Conservation (phyloP, 92 coral and sea anemone genomes). For the Anthopleura xanthogrammica region DNA sequence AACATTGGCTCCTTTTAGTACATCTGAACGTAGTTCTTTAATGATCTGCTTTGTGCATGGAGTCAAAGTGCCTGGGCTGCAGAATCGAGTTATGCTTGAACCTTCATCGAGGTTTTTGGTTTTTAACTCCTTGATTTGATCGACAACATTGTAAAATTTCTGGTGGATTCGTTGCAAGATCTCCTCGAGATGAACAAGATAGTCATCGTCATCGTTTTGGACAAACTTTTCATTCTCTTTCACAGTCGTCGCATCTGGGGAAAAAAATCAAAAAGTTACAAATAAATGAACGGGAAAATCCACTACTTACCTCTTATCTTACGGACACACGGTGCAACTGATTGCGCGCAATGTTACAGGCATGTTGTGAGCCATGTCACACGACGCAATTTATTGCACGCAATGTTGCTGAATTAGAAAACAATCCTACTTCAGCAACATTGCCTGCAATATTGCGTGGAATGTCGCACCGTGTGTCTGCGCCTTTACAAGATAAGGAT, state of each 20-base stretch:
- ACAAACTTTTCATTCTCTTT: not conserved
- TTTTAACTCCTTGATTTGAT: slow-evolving; percentile 37
- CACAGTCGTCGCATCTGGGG: not conserved
- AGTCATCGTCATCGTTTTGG: slow-evolving; percentile 83
- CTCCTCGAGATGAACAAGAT: slow-evolving; percentile 91
- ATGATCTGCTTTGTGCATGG: slow-evolving; percentile 85
- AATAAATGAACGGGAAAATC: not conserved
- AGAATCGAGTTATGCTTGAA: slow-evolving; percentile 52
- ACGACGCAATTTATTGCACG: too few relatives aligned
- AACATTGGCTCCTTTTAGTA: slow-evolving; percentile 75
- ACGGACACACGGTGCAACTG: too few relatives aligned
- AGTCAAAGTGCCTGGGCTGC: slow-evolving; percentile 59
- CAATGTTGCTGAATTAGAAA: too few relatives aligned
- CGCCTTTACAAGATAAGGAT: too few relatives aligned
- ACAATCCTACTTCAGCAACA: too few relatives aligned
- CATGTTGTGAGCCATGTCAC: too few relatives aligned
- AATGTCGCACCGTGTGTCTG: too few relatives aligned
- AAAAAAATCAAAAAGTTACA: not conserved
- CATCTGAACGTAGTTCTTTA: slow-evolving; percentile 63
- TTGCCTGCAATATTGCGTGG: too few relatives aligned
- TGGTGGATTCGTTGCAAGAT: slow-evolving; percentile 80
- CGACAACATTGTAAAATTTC: slow-evolving; percentile 64
- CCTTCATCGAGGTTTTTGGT: slow-evolving; percentile 33
- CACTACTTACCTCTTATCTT: too few relatives aligned
- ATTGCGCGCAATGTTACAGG: too few relatives aligned